Conservation (phyloP, 2,888 invertebrate species). For the Chaetogeoica ovagalla region DNA sequence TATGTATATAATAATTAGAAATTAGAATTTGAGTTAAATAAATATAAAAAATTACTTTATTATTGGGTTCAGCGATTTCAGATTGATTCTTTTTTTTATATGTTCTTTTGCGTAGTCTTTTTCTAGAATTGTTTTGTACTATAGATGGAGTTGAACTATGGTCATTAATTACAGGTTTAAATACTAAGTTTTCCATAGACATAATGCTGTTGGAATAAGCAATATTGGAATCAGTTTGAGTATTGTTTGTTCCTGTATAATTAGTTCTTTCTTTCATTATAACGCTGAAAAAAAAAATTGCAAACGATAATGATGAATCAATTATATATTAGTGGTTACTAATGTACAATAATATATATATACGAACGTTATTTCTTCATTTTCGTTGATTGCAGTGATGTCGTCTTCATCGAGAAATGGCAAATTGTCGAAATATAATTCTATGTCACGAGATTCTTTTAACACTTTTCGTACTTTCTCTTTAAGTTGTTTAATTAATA, state of each 20-base stretch:
- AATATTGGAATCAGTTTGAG: not conserved
- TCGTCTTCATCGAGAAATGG: constrained; percentile 45
- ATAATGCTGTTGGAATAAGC: not conserved
- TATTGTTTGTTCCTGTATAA: not conserved
- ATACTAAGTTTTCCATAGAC: not conserved
- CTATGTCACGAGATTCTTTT: constrained; percentile 31
- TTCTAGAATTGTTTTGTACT: not conserved
- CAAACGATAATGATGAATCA: not conserved
- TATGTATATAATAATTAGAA: not conserved
- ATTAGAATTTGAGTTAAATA: not conserved
- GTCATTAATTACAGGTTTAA: not conserved
- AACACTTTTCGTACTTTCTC: constrained; percentile 29
- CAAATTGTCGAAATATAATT: constrained; percentile 30
- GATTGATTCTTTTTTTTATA: constrained; percentile 26
- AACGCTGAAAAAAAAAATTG: constrained; percentile 11
- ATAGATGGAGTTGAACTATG: not conserved
- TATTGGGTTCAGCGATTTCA: not conserved
- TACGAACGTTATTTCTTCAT: constrained; percentile 46
- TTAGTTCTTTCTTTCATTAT: not conserved
- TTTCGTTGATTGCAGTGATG: constrained; percentile 35
- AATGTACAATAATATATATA: not conserved
- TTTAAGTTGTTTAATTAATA: constrained; percentile 32
- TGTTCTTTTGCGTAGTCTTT: constrained; percentile 29
- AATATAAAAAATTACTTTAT: constrained; percentile 24
- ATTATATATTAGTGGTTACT: too few species aligned